These are phyloP conservation scores for Morus bassanus DNA, from an alignment of 2,797 vertebrate species.

Conservation along the genomic window DNA sequence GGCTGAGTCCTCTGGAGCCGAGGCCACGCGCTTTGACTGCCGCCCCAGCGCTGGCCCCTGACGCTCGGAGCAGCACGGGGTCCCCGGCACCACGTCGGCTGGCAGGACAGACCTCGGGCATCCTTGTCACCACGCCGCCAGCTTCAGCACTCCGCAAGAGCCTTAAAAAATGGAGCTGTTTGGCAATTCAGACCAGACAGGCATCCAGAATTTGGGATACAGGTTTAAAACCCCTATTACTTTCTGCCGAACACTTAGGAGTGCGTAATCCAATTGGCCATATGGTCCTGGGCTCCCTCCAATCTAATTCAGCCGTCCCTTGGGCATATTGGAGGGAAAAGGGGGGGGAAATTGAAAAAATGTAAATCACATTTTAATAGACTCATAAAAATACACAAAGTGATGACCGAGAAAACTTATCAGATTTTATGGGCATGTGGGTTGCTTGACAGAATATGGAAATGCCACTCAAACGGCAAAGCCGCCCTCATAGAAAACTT, in stretches of 20 bases:
- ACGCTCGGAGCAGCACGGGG: background rate
- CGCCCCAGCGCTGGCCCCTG: accelerated
- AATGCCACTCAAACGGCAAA: constrained; percentile 53
- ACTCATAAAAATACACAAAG: constrained; percentile 63
- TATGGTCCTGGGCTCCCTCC: constrained; percentile 57
- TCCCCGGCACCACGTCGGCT: accelerated
- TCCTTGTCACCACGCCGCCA: accelerated
- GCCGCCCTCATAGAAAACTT: constrained; percentile 3
- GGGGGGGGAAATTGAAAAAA: constrained; percentile 30
- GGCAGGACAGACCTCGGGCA: background rate
- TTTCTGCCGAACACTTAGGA: constrained; percentile 30
- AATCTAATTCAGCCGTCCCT: constrained; percentile 50
- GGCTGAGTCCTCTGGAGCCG: accelerated
- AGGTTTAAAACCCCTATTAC: constrained; percentile 21
- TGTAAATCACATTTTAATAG: constrained; percentile 67
- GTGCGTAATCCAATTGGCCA: constrained; percentile 54
- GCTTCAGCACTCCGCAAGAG: background rate
- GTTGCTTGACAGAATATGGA: constrained; percentile 52
- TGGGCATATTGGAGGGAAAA: constrained; percentile 32
- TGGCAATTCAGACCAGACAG: background rate
- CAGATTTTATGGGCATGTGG: constrained; percentile 54
- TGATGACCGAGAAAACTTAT: constrained; percentile 55
- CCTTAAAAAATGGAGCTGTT: background rate
- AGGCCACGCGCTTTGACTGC: background rate
- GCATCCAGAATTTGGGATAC: background rate